phyloP scores from a whole-genome alignment of 92 coral and sea anemone genomes.

The Paragorgia papillata region DNA sequence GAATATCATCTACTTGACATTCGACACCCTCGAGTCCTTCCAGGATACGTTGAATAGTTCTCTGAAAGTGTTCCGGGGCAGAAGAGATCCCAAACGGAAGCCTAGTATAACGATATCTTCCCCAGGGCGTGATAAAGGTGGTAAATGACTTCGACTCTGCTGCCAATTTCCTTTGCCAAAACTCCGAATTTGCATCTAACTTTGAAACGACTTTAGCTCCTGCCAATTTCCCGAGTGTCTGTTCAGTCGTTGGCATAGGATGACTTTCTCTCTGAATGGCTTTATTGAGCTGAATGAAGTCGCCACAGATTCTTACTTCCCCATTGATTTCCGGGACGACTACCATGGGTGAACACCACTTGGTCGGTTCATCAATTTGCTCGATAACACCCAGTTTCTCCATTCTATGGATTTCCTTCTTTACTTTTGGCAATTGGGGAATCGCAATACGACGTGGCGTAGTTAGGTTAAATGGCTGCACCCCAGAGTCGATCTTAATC shows the following conservation, averaged over 20 bases:
- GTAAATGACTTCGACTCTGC: constrained; percentile 46
- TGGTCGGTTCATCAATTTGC: no score
- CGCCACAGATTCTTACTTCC: constrained; percentile 30
- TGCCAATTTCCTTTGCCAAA: constrained; percentile 55
- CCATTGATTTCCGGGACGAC: constrained; percentile 29
- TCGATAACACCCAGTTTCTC: no score
- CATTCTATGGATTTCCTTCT: no score
- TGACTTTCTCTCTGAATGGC: constrained; percentile 33
- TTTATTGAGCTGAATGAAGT: constrained; percentile 43
- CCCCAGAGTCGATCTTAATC: no score
- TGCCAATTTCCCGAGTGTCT: constrained; percentile 25
- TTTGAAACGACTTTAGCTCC: constrained; percentile 40
- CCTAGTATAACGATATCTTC: constrained; percentile 56
- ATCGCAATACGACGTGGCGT: no score
- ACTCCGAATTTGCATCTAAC: constrained; percentile 55
- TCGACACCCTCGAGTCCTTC: no score
- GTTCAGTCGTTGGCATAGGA: constrained; percentile 37
- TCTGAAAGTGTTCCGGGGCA: constrained; percentile 59
- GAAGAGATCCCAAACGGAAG: constrained; percentile 63
- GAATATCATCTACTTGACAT: no score
- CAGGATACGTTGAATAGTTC: constrained; percentile 22
- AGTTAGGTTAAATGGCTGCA: no score
- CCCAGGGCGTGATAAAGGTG: constrained; percentile 56
- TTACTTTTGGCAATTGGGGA: no score
- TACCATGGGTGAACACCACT: no score